These are phyloP conservation scores for Toxotes lorentzi DNA, from an alignment of 2,797 vertebrate species.

Conservation along the genomic window DNA sequence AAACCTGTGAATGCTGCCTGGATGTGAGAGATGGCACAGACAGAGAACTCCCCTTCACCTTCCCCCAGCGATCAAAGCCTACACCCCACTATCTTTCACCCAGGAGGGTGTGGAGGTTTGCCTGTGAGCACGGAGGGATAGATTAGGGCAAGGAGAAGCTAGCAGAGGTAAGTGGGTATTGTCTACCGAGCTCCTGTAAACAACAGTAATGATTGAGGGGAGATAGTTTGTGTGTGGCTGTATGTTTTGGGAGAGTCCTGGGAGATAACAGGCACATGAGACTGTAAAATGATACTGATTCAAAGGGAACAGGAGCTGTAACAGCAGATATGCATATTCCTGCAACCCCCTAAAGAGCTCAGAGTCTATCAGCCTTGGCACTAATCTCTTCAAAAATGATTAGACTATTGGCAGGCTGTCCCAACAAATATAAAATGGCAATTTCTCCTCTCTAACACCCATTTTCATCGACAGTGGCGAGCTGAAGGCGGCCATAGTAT, in stretches of 20 bases:
- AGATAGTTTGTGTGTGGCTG: conserved; percentile 20
- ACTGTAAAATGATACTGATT: conserved; percentile 22
- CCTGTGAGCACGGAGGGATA: conserved; percentile 27
- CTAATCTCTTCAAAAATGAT: conserved; percentile 69
- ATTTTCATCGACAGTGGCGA: conserved; percentile 58
- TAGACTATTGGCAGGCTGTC: conserved; percentile 54
- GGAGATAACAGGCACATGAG: conserved; percentile 27
- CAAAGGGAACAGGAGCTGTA: conserved; percentile 29
- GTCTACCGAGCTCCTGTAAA: conserved; percentile 43
- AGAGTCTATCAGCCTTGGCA: conserved; percentile 48
- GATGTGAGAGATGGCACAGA: conserved; percentile 51
- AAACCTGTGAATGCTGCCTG: conserved; percentile 49
- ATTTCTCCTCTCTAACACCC: conserved; percentile 53
- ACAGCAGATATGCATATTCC: conserved; percentile 31
- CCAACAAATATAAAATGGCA: conserved; percentile 55
- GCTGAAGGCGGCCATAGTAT: conserved; percentile 68
- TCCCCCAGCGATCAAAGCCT: conserved; percentile 63
- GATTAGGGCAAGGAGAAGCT: conserved; percentile 50
- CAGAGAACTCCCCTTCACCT: conserved; percentile 10
- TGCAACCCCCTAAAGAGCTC: conserved; percentile 23
- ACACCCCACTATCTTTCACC: conserved; percentile 50
- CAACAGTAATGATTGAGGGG: conserved; percentile 39
- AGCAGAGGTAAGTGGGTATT: conserved; percentile 34
- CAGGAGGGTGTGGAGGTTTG: conserved; percentile 51
- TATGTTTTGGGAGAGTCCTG: conserved; percentile 19